Conservation (phyloP, 2,113 vertebrate genomes). For the Catagonus wagneri region DNA sequence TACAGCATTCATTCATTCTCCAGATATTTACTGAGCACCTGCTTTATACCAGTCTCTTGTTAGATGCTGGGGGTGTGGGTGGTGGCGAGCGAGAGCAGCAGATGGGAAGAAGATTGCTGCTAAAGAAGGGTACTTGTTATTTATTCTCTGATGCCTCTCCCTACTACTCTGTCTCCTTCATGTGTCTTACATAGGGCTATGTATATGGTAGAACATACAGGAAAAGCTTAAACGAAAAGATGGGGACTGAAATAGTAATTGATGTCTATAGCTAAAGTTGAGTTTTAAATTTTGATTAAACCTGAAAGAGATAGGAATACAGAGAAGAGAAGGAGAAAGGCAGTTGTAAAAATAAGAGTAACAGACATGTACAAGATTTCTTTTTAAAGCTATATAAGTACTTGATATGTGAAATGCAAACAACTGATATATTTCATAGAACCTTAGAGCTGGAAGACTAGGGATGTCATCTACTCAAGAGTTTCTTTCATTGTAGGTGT, state of each 20-base stretch:
- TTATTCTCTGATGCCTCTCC: not conserved
- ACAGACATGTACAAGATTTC: not conserved
- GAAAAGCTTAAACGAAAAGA: constrained; percentile 39
- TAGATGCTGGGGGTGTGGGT: not conserved
- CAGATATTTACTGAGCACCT: not conserved
- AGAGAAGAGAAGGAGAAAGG: not conserved
- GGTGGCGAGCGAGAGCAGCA: not conserved
- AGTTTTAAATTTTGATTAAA: constrained; percentile 34
- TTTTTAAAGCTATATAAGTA: constrained; percentile 50
- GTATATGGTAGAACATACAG: not conserved
- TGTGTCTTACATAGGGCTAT: not conserved
- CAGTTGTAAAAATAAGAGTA: not conserved
- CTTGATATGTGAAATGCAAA: not conserved
- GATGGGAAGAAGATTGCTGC: not conserved
- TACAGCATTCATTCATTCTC: not conserved
- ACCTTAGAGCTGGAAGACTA: not conserved
- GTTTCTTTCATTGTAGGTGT: not conserved
- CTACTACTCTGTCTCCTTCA: not conserved
- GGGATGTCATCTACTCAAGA: not conserved
- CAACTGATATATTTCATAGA: not conserved
- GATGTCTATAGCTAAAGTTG: not conserved
- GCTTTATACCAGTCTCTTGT: not conserved
- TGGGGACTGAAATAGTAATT: not conserved
- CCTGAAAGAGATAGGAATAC: not conserved
- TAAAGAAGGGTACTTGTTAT: not conserved